These are phyloP conservation scores for Drosophila chauvacae DNA, from an alignment of 1,140 invertebrate genomes.

Conservation along the genomic window DNA sequence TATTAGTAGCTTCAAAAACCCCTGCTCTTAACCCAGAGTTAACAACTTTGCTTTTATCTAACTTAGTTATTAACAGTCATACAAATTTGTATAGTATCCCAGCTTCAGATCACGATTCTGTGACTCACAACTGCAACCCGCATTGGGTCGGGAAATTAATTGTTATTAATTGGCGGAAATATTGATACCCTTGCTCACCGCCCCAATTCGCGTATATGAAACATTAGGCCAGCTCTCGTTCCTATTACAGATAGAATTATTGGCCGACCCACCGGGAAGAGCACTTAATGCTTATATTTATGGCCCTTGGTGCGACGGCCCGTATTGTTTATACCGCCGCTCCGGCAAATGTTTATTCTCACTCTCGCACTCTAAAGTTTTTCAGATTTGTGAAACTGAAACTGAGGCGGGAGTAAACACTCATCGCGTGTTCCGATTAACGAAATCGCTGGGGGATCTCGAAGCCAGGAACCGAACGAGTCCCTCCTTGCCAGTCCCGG, in stretches of 20 bases:
- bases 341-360: slow-evolving; percentile 52
- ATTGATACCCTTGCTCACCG: slow-evolving; percentile 45
- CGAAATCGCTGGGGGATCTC: slow-evolving; percentile 47
- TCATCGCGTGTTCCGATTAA: slow-evolving; percentile 70
- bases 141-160: slow-evolving; percentile 13
- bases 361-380: slow-evolving; percentile 33
- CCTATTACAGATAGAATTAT: slow-evolving; percentile 35
- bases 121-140: slow-evolving; percentile 18
- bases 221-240: slow-evolving; percentile 25
- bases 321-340: slow-evolving; percentile 45
- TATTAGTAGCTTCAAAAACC: background rate
- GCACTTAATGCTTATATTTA: slow-evolving; percentile 46
- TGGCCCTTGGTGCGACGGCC: slow-evolving; percentile 23
- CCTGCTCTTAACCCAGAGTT: background rate
- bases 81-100: background rate
- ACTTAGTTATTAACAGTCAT: slow-evolving; percentile 2
- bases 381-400: slow-evolving; percentile 39
- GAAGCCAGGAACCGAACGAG: slow-evolving; percentile 22
- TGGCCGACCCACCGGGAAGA: slow-evolving; percentile 36
- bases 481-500: background rate
- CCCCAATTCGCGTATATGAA: slow-evolving; percentile 16
- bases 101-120: slow-evolving; percentile 28
- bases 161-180: slow-evolving; percentile 47
- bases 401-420: slow-evolving; percentile 54
- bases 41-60: background rate